Evolutionary conservation across 2,113 vertebrate species (phyloP).

Genomic region (Grallaria varia): DNA sequence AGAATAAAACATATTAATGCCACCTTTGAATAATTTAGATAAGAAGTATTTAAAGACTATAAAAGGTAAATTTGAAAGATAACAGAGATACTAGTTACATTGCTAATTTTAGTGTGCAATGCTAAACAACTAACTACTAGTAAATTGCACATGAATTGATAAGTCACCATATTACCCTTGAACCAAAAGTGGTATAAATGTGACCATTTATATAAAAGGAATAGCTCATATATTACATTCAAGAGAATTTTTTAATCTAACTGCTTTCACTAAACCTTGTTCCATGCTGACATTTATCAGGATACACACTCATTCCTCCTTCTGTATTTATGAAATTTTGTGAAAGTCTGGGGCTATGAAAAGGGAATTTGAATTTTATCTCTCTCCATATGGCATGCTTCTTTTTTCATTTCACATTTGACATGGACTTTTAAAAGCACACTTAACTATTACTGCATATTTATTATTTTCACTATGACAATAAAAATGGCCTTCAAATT

Average conservation of each 20-base stretch:
- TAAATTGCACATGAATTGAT: background rate
- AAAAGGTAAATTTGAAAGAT: background rate
- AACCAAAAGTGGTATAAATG: background rate
- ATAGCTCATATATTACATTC: background rate
- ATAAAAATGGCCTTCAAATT: background rate
- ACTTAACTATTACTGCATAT: background rate
- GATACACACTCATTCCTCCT: background rate
- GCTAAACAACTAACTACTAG: background rate
- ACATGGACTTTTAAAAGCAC: background rate
- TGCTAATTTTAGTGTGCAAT: background rate
- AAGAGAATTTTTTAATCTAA: background rate
- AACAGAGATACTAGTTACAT: background rate
- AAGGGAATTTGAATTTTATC: background rate
- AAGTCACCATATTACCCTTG: background rate
- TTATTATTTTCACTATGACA: background rate
- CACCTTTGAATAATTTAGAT: background rate
- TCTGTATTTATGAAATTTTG: background rate
- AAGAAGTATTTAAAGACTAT: background rate
- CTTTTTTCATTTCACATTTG: background rate
- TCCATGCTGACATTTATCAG: background rate
- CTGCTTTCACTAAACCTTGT: background rate
- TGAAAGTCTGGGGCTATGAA: background rate
- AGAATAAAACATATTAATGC: conserved; percentile 59
- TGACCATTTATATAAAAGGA: background rate
- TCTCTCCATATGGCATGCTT: background rate